These are phyloP conservation scores for Dryadula phaetusa DNA, from an alignment of 2,888 invertebrate genomes.

Conservation along the genomic window DNA sequence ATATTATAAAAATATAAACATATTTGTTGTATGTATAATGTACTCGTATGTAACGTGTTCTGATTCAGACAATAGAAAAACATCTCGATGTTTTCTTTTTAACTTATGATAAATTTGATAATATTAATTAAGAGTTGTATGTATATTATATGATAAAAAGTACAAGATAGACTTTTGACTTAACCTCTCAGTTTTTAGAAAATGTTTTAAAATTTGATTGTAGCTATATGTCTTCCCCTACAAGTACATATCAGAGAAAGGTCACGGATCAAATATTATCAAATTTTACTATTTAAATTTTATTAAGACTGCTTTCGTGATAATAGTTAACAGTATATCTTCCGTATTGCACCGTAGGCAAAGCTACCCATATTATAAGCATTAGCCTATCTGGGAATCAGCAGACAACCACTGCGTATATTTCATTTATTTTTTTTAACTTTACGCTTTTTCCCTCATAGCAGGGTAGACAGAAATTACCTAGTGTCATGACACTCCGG, in stretches of 20 bases:
- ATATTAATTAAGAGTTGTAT: neutral
- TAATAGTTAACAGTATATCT: too few species aligned
- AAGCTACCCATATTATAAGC: too few species aligned
- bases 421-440: too few species aligned
- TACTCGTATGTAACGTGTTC: too few species aligned
- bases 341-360: too few species aligned
- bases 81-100: neutral
- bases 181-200: neutral
- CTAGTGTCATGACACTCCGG: too few species aligned
- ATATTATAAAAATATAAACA: too few species aligned
- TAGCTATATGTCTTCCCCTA: neutral
- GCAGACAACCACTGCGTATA: too few species aligned
- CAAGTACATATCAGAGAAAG: neutral
- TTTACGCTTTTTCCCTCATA: too few species aligned
- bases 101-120: neutral
- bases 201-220: neutral
- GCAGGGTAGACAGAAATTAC: too few species aligned
- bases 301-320: neutral
- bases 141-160: neutral
- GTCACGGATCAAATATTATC: neutral
- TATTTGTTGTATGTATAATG: too few species aligned
- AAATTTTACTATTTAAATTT: neutral
- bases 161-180: conserved; percentile 13
- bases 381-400: too few species aligned
- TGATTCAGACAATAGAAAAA: neutral